Evolutionary conservation across 2,113 vertebrate genomes (phyloP).

Genomic region (Podilymbus podiceps): DNA sequence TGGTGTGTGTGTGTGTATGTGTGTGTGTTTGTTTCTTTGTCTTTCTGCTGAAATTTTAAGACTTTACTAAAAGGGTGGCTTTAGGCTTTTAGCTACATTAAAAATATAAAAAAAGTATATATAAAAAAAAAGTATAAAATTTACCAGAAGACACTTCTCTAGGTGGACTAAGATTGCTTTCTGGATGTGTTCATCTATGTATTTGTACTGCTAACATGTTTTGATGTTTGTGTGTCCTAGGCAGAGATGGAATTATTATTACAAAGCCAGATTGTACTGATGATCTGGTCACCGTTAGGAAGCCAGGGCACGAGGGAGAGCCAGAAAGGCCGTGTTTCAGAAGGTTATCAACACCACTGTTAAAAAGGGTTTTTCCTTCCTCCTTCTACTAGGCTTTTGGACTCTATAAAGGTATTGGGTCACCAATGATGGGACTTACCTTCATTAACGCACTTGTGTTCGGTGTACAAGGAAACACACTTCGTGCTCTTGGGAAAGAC

Average conservation of each 20-base stretch:
- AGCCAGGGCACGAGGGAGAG: not conserved
- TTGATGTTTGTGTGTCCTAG: not conserved
- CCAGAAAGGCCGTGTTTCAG: not conserved
- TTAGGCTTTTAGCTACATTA: not conserved
- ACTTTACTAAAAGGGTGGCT: not conserved
- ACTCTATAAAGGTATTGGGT: constrained; percentile 95
- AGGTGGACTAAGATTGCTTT: not conserved
- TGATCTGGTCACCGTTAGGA: not conserved
- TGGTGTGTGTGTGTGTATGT: not conserved
- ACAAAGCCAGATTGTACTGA: not conserved
- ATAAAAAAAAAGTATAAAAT: not conserved
- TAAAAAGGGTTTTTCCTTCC: not conserved
- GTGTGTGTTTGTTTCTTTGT: not conserved
- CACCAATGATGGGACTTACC: constrained; percentile 97
- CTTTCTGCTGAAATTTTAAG: not conserved
- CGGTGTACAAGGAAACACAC: constrained; percentile 91
- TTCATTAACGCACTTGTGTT: constrained; percentile 98
- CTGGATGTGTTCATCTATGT: not conserved
- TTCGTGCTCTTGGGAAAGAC: constrained; percentile 85
- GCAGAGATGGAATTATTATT: not conserved
- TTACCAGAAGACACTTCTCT: not conserved
- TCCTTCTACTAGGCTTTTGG: constrained; percentile 79
- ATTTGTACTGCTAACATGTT: not conserved
- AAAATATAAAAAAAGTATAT: too few species aligned
- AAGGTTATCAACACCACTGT: not conserved